phyloP scores from a whole-genome alignment of 2,888 invertebrate genomes.

The Zonitis immaculata region DNA sequence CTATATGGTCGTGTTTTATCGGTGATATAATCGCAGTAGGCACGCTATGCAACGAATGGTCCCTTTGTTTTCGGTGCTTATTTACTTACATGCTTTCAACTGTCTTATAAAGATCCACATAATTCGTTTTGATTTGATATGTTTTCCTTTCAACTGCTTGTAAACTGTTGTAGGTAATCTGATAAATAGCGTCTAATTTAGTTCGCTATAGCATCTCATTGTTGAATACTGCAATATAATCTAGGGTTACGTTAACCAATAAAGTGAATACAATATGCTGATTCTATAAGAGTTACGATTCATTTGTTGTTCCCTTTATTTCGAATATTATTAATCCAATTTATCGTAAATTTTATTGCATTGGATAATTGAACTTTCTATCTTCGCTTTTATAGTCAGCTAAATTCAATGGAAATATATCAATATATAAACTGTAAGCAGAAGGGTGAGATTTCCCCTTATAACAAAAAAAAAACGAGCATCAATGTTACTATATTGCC shows the following conservation, averaged over 20 bases:
- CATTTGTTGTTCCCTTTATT: neutral
- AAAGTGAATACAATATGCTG: neutral
- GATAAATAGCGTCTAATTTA: neutral
- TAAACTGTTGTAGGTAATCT: neutral
- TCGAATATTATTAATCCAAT: neutral
- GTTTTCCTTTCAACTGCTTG: neutral
- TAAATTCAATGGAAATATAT: neutral
- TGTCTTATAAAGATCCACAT: neutral
- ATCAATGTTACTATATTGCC: neutral
- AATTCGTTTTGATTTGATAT: neutral
- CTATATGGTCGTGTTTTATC: too few species aligned
- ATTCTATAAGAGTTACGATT: neutral
- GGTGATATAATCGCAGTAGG: too few species aligned
- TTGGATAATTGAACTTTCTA: constrained; percentile 11
- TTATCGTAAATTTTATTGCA: constrained; percentile 13
- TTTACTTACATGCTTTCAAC: neutral
- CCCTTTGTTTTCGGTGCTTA: too few species aligned
- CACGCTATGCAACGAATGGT: too few species aligned
- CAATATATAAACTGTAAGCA: too few species aligned
- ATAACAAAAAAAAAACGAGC: neutral
- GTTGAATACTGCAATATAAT: too few species aligned
- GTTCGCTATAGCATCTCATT: neutral
- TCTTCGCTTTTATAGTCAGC: neutral
- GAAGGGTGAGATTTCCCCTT: too few species aligned
- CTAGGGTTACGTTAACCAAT: too few species aligned